Conservation (phyloP, 2,888 invertebrate genomes). For the Polymixis flavicincta region DNA sequence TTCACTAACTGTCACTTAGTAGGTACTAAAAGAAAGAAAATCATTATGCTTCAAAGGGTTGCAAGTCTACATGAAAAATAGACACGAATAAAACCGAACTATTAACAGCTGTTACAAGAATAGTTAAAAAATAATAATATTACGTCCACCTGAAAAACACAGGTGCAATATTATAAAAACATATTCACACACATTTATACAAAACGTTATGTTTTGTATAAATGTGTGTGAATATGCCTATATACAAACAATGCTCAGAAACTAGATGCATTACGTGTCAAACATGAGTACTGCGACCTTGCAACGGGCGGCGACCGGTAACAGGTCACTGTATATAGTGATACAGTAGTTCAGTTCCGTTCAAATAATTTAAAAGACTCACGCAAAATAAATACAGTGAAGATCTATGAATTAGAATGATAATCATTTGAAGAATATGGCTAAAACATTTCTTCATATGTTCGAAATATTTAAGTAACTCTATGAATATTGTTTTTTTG, state of each 20-base stretch:
- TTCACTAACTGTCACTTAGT: too few relatives aligned
- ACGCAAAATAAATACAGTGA: not conserved
- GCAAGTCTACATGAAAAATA: not conserved
- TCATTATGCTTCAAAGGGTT: too few relatives aligned
- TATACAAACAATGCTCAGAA: constrained; percentile 57
- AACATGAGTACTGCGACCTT: constrained; percentile 63
- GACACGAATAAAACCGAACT: not conserved
- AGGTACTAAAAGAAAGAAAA: too few relatives aligned
- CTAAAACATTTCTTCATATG: too few relatives aligned
- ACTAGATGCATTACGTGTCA: constrained; percentile 62
- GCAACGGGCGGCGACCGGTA: constrained; percentile 56
- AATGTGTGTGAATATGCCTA: too few relatives aligned
- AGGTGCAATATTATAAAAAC: constrained; percentile 20
- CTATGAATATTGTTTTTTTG: too few relatives aligned
- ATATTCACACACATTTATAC: constrained; percentile 19
- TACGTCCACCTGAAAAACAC: constrained; percentile 11
- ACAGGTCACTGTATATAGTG: not conserved
- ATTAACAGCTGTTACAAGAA: constrained; percentile 15
- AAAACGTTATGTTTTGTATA: too few relatives aligned
- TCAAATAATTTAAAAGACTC: not conserved
- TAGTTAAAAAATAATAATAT: not conserved
- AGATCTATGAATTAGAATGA: not conserved
- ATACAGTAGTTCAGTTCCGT: constrained; percentile 20
- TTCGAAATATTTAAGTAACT: too few relatives aligned
- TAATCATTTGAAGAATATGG: too few relatives aligned